Percentiles rank a stretch among this genome's conserved stretches.
These are phyloP conservation scores for Hydractinia symbiolongicarpus DNA, from an alignment of 30 jellyfish, hydroid and myxozoan genomes.

Conservation along the genomic window DNA sequence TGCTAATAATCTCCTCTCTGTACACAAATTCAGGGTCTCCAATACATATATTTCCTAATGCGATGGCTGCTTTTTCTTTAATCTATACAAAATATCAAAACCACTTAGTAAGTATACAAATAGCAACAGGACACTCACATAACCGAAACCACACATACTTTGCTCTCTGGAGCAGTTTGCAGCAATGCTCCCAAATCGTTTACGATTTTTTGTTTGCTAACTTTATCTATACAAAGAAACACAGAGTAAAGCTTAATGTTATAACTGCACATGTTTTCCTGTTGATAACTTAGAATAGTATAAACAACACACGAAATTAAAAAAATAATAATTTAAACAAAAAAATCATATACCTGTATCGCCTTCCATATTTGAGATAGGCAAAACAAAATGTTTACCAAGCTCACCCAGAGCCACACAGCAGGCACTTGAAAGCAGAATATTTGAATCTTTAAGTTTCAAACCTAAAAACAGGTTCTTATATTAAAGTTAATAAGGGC, in stretches of 20 bases:
- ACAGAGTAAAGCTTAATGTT: background rate
- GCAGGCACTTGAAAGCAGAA: slow-evolving; percentile 28
- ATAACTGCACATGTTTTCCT: no score
- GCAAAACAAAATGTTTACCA: slow-evolving; percentile 47
- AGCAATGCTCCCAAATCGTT: slow-evolving; percentile 34
- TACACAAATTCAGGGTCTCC: slow-evolving; percentile 65
- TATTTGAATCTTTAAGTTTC: slow-evolving; percentile 30
- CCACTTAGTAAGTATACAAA: background rate
- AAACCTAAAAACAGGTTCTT: slow-evolving; percentile 25
- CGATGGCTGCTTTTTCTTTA: slow-evolving; percentile 69
- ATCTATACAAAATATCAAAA: slow-evolving; percentile 42
- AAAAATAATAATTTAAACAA: background rate
- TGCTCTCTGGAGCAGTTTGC: slow-evolving; percentile 52
- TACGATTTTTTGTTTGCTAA: slow-evolving; percentile 33
- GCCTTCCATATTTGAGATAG: slow-evolving; percentile 29
- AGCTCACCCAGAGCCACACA: slow-evolving; percentile 84
- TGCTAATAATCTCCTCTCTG: slow-evolving; percentile 31
- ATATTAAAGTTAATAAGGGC: no score
- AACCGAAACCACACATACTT: slow-evolving; percentile 24
- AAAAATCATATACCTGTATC: background rate
- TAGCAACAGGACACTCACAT: background rate
- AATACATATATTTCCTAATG: slow-evolving; percentile 66
- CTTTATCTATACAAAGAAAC: slow-evolving; percentile 18
- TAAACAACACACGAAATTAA: background rate
- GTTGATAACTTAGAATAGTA: background rate